Evolutionary conservation across 2,888 invertebrate genomes (phyloP).

Genomic region (Flabesymbios commensalis): DNA sequence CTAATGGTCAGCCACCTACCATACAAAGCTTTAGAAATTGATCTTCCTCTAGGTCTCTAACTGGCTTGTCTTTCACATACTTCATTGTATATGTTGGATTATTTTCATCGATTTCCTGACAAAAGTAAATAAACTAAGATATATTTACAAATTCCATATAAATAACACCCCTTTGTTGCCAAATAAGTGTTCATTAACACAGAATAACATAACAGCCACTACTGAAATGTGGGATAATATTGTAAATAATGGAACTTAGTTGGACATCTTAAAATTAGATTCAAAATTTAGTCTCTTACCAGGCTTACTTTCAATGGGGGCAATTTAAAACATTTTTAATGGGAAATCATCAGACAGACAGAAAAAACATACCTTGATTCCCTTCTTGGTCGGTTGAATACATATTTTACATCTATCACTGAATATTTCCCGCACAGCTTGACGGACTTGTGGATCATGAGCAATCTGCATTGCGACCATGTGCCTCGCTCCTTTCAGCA

Average conservation of each 20-base stretch:
- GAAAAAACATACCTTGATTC: conserved; percentile 75
- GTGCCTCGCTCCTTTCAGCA: conserved; percentile 85
- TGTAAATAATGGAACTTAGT: too few species aligned
- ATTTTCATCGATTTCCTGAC: conserved; percentile 80
- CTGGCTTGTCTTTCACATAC: conserved; percentile 90
- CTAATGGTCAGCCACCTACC: not conserved
- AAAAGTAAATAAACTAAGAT: not conserved
- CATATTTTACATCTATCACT: conserved; percentile 84
- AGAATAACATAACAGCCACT: too few species aligned
- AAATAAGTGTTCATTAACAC: too few species aligned
- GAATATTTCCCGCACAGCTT: conserved; percentile 77
- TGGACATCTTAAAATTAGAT: too few species aligned
- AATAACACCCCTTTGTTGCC: too few species aligned
- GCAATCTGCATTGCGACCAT: conserved; percentile 94
- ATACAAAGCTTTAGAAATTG: conserved; percentile 75
- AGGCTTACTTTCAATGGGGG: too few species aligned
- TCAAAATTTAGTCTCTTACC: too few species aligned
- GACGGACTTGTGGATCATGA: conserved; percentile 87
- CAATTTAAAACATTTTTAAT: too few species aligned
- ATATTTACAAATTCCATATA: too few species aligned
- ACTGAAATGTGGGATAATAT: too few species aligned
- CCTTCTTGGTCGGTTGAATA: conserved; percentile 84
- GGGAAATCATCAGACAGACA: too few species aligned
- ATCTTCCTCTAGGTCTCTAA: conserved; percentile 83
- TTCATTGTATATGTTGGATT: conserved; percentile 79